Evolutionary conservation across 2,888 invertebrate species (phyloP), one percentile per base, ranked within the genome.

Genomic region (Lissonota sp.): DNA sequence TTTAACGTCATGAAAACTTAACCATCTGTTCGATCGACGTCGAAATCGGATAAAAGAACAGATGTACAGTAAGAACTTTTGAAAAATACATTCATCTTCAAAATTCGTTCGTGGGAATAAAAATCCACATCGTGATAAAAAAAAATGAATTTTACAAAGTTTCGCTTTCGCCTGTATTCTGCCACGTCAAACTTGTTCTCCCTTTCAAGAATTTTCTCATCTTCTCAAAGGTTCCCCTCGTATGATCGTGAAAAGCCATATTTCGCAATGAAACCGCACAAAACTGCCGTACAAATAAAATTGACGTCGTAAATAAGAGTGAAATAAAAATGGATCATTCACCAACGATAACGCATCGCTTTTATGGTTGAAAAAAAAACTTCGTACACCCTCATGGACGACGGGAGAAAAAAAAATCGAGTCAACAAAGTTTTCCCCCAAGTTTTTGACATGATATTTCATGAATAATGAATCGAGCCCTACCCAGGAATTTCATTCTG

Each of bases 31-130:
- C 26, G 26, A 26, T 26, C 26, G 3, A 2, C 26, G 3, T 26
- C 26, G 26, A 26, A 26, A 2, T 1, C 26, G n/a, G 37, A 49
- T 51, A 64, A 39, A 64, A 55, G 55, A 64, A 72, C 40, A 60
- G 60, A 26, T 14, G 26, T 57, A 44, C 39, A 53, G 42, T 51
- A 37, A 39, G 51, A 75, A 67, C 75, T 75, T 75, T 67, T 75
- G 42, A 60, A 62, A 26, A 62, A 53, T 51, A 60, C 42, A 42
- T 51, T 40, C 44, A 62, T 51, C 67, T 60, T 60, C 16, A 64
- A 57, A 55, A 64, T 73, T 66, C 51, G 37, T 51, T 67, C 67
- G 44, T 57, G 53, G 60, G 37, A n/a, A 60, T 44, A 26, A 6
- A 66, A 67, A 67, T 42, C 75, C 53, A 51, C 10, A 37, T 57